phyloP scores from a whole-genome alignment of 2,113 vertebrate genomes.

The Cynocephalus volans region DNA sequence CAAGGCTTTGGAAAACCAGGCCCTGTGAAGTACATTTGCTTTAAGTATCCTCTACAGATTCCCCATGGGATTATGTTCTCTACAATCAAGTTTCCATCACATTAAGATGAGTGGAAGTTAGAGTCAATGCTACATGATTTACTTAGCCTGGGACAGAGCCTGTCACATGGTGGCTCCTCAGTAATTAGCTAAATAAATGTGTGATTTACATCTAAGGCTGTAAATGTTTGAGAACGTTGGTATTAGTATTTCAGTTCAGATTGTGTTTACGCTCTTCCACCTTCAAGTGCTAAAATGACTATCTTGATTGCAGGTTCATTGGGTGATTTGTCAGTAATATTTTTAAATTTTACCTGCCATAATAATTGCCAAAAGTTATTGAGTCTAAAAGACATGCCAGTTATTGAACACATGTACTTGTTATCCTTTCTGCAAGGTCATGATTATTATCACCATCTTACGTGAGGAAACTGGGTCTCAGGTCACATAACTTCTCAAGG shows the following conservation, averaged over 20 bases:
- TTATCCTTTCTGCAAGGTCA: background rate
- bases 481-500: background rate
- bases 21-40: too few species aligned
- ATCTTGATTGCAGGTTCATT: background rate
- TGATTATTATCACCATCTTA: background rate
- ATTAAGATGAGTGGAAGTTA: background rate
- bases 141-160: background rate
- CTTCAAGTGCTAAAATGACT: background rate
- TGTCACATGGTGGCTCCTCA: background rate
- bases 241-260: background rate
- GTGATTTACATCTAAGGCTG: background rate
- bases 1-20: too few species aligned
- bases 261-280: background rate
- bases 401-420: background rate
- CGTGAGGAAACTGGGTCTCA: background rate
- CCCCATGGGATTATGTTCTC: background rate
- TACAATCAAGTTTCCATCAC: background rate
- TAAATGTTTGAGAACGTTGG: background rate
- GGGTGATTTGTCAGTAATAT: background rate
- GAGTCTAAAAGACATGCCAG: background rate
- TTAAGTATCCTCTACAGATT: background rate
- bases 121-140: background rate
- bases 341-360: background rate
- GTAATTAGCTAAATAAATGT: background rate
- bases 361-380: background rate